Evolutionary conservation across 30 jellyfish, hydroid and myxozoan species (phyloP).

Genomic region (Aurelia aurita complex sp. Pacific): DNA sequence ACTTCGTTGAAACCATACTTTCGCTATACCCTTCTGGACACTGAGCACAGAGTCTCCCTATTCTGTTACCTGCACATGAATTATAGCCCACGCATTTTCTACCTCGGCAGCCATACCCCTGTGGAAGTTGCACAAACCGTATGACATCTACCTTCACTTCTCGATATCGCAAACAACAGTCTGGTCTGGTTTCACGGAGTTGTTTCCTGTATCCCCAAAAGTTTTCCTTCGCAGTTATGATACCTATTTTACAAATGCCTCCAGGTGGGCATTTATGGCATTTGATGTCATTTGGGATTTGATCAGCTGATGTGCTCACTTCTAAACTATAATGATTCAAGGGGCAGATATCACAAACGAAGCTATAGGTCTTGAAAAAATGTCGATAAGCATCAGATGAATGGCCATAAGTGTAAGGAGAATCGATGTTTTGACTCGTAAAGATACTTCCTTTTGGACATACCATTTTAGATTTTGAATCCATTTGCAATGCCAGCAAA

Average conservation of each 20-base stretch:
- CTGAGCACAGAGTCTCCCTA: constrained; percentile 5
- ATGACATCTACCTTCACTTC: not conserved
- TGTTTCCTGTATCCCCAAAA: constrained; percentile 15
- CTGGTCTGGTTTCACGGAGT: too few relatives aligned
- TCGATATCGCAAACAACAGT: not conserved
- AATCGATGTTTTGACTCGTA: too few relatives aligned
- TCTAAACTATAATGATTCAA: constrained; percentile 15
- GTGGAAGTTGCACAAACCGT: constrained; percentile 17
- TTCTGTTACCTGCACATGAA: constrained; percentile 19
- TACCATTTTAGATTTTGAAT: not conserved
- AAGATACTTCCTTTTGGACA: constrained; percentile 17
- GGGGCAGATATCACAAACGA: not conserved
- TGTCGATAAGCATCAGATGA: too few relatives aligned
- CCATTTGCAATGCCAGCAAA: not conserved
- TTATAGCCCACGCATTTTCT: not conserved
- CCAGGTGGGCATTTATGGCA: constrained; percentile 19
- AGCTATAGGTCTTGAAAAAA: too few relatives aligned
- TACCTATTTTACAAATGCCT: not conserved
- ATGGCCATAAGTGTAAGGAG: too few relatives aligned
- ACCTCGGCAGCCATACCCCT: constrained; percentile 32
- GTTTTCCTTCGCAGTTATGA: constrained; percentile 1
- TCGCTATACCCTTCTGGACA: constrained; percentile 22
- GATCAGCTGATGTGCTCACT: not conserved
- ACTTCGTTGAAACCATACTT: not conserved
- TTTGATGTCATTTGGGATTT: not conserved